Evolutionary conservation across 2,113 vertebrate species (phyloP), one percentile per base, ranked within the genome.

Genomic region (Cettia cetti): DNA sequence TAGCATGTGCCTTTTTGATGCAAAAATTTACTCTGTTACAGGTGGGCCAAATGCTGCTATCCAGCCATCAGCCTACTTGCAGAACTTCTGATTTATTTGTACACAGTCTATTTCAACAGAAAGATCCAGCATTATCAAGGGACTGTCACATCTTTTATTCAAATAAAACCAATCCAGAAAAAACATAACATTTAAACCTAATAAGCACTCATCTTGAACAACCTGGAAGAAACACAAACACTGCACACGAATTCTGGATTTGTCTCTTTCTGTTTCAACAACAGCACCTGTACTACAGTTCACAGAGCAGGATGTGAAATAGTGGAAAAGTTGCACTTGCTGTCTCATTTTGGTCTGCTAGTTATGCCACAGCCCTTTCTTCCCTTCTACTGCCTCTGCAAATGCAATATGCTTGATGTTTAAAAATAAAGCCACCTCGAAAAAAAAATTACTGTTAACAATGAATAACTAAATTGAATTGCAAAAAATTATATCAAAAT

Each of bases 231-330:
- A 57, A 88, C 7, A 15, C 42, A 44, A 15, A 40, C 7, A 4
- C 23, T 3, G 10, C 57, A 37, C 12, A 17, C 9, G 64, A 95
- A 18, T 96, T 94, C n/a, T 96, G 88, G 79, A 50, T 71, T 47
- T 96, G 93, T 59, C 97, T 96, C 88, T 26, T 84, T 84, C 72
- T 98, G 81, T 9, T 98, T 68, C 79, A 97, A 91, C n/a, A 97
- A 39, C 37, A 15, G 49, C 18, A 31, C 76, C 16, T 50, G 31
- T 23, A 45, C 90, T 11, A 82, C 15, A 52, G 76, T 94, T 59
- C 68, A 42, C 39, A 69, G 61, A 11, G 22, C 28, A 68, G 61
- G 50, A 56, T 33, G 14, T 35, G 4, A 3, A 15, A 21, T 0
- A 30, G n/a, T 89, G 9, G 93, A 56, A 64, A 59, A 83, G 20